phyloP scores from a whole-genome alignment of 2,888 invertebrate genomes.

The Acanthacorydalis orientalis region DNA sequence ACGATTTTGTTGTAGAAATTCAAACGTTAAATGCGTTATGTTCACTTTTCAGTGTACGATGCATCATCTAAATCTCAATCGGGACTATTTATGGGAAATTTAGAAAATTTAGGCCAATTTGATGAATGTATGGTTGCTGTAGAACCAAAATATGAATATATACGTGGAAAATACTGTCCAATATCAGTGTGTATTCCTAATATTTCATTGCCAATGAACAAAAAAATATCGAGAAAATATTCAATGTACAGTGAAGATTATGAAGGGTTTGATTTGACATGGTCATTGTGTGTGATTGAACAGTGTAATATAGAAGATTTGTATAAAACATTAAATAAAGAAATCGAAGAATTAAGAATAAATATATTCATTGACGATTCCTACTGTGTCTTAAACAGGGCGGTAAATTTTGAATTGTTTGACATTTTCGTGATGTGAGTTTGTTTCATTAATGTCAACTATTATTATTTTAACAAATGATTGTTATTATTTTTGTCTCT shows the following conservation, averaged over 20 bases:
- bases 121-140: background rate
- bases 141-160: background rate
- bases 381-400: background rate
- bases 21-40: no score
- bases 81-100: background rate
- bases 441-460: no score
- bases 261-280: background rate
- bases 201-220: background rate
- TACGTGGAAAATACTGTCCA: background rate
- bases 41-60: background rate
- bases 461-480: no score
- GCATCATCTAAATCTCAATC: background rate
- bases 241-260: background rate
- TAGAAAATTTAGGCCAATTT: background rate
- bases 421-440: background rate
- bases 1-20: no score
- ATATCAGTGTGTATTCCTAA: background rate
- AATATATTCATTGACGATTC: background rate
- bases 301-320: constrained; percentile 1
- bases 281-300: background rate
- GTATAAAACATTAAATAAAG: background rate
- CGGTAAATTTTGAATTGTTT: background rate
- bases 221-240: background rate
- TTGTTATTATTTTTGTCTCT: no score
- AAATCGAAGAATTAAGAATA: background rate